Conservation (phyloP, 2,797 vertebrate species). For the Periophthalmus magnuspinnatus region DNA sequence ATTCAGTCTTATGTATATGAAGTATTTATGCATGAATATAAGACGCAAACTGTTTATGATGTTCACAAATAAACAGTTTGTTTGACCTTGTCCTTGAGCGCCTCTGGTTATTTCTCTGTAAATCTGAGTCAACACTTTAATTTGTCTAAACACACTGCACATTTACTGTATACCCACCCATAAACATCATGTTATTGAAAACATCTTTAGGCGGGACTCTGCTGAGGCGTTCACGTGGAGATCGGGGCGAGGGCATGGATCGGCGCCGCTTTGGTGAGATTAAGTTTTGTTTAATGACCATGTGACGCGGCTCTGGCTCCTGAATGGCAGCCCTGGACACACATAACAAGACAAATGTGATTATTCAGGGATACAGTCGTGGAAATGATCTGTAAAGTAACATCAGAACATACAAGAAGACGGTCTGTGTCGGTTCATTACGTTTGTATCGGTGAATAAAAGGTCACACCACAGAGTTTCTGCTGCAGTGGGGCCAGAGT, state of each 20-base stretch:
- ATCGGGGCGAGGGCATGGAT: neutral
- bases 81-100: neutral
- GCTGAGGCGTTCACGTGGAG: slow-evolving; percentile 10
- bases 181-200: slow-evolving; percentile 52
- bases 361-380: too few species aligned
- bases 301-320: slow-evolving; percentile 28
- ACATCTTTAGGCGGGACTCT: slow-evolving; percentile 37
- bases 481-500: too few species aligned
- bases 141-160: neutral
- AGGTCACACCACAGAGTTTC: too few species aligned
- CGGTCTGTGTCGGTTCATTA: too few species aligned
- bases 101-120: neutral
- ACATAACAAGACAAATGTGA: neutral
- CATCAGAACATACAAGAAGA: too few species aligned
- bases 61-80: neutral
- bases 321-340: slow-evolving; percentile 41
- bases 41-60: too few species aligned
- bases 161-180: slow-evolving; percentile 52
- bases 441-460: too few species aligned
- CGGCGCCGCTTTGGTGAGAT: neutral
- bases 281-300: slow-evolving; percentile 22
- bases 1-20: neutral
- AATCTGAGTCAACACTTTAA: neutral
- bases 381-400: too few species aligned
- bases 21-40: neutral